Evolutionary conservation across 1,140 invertebrate species (phyloP).

Genomic region (Macrotrachela quadricornifera): DNA sequence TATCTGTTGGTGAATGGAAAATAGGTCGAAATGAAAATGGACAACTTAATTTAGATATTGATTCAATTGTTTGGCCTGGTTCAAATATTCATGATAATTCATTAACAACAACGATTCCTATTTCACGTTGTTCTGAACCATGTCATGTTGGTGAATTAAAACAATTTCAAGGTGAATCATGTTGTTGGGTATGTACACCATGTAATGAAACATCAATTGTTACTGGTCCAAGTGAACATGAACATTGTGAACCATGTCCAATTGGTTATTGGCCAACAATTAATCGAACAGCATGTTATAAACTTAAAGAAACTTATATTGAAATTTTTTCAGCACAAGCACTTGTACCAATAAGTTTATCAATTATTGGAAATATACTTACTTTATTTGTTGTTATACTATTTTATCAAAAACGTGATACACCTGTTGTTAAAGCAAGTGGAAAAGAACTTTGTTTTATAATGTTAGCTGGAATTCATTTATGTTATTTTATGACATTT

Average conservation of each 20-base stretch:
- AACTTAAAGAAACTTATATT: conserved; percentile 36
- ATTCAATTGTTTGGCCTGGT: neutral
- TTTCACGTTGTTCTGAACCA: conserved; percentile 2
- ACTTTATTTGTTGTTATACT: conserved; percentile 20
- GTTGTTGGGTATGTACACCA: conserved; percentile 7
- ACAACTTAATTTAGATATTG: no score
- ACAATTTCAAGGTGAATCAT: neutral
- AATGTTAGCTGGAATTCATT: conserved; percentile 18
- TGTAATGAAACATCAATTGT: conserved; percentile 2
- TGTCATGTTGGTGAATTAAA: conserved; percentile 5
- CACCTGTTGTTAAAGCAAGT: conserved; percentile 27
- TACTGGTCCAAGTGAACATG: neutral
- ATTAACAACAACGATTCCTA: neutral
- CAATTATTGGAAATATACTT: conserved; percentile 32
- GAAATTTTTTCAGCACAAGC: conserved; percentile 35
- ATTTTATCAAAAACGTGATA: conserved; percentile 24
- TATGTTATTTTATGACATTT: conserved; percentile 12
- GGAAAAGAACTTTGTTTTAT: conserved; percentile 27
- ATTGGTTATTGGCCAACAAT: conserved; percentile 9
- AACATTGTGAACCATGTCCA: neutral
- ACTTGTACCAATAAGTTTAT: conserved; percentile 35
- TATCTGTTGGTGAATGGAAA: neutral
- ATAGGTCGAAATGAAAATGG: neutral
- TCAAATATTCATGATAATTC: neutral
- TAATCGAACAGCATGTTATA: conserved; percentile 37